These are phyloP conservation scores for Heterotis niloticus DNA, from an alignment of 2,113 vertebrate genomes.

Conservation along the genomic window DNA sequence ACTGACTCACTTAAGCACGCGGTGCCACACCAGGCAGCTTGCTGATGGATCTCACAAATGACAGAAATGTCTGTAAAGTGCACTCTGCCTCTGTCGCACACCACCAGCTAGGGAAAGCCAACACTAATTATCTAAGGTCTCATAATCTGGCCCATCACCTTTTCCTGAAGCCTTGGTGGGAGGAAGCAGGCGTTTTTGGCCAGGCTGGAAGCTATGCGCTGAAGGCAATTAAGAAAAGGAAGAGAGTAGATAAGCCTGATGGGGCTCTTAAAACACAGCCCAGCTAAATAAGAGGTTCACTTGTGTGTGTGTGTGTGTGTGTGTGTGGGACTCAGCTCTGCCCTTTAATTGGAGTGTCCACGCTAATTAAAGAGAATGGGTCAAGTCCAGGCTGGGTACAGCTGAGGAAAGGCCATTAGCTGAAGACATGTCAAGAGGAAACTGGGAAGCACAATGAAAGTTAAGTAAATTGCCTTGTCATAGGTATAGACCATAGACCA, in stretches of 20 bases:
- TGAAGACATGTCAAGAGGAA: slow-evolving; percentile 34
- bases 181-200: background rate
- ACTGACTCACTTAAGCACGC: background rate
- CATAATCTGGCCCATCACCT: background rate
- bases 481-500: slow-evolving; percentile 37
- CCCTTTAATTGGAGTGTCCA: slow-evolving; percentile 48
- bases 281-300: background rate
- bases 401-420: slow-evolving; percentile 47
- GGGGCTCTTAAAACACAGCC: background rate
- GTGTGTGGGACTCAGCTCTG: slow-evolving; percentile 39
- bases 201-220: background rate
- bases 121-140: background rate
- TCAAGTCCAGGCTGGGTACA: slow-evolving; percentile 27
- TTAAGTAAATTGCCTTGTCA: slow-evolving; percentile 53
- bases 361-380: slow-evolving; percentile 58
- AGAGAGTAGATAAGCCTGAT: background rate
- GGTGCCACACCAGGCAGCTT: background rate
- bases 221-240: background rate
- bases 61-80: too few species aligned
- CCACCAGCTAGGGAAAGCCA: background rate
- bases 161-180: background rate
- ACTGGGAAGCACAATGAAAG: slow-evolving; percentile 39
- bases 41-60: background rate
- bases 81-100: background rate
- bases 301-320: background rate